Conservation (phyloP, 2,797 vertebrate species). For the Rhinichthys osculus region DNA sequence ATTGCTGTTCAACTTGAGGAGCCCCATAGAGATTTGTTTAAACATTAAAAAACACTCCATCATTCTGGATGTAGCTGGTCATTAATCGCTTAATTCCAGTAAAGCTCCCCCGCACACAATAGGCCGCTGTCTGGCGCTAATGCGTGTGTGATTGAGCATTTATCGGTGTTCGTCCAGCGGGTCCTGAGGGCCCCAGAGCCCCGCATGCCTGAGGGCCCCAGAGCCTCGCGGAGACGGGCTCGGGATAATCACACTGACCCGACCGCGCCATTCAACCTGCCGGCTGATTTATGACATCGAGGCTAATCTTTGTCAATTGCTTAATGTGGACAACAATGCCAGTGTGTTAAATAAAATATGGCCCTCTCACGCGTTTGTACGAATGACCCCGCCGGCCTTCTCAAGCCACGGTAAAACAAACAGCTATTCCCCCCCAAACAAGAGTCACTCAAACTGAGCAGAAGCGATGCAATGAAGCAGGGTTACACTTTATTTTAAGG, state of each 20-base stretch:
- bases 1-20: conserved; percentile 73
- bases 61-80: conserved; percentile 88
- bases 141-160: conserved; percentile 92
- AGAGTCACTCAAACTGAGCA: conserved; percentile 3
- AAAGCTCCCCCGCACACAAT: conserved; percentile 93
- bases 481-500: too few species aligned
- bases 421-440: conserved; percentile 53
- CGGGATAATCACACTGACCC: conserved; percentile 99
- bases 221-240: conserved; percentile 73
- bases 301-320: conserved; percentile 97
- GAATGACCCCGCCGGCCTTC: conserved; percentile 65
- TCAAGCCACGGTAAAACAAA: conserved; percentile 56
- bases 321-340: conserved; percentile 78
- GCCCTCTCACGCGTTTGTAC: conserved; percentile 58
- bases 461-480: background rate
- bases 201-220: conserved; percentile 83
- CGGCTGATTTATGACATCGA: conserved; percentile 96
- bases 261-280: conserved; percentile 93
- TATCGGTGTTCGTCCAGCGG: conserved; percentile 91
- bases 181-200: conserved; percentile 83
- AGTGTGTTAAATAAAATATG: conserved; percentile 79
- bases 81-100: conserved; percentile 98
- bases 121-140: conserved; percentile 91
- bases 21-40: conserved; percentile 55
- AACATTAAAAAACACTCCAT: conserved; percentile 87